These are phyloP conservation scores for Brachystomella parvula DNA, from an alignment of 1,140 invertebrate genomes.

Conservation along the genomic window DNA sequence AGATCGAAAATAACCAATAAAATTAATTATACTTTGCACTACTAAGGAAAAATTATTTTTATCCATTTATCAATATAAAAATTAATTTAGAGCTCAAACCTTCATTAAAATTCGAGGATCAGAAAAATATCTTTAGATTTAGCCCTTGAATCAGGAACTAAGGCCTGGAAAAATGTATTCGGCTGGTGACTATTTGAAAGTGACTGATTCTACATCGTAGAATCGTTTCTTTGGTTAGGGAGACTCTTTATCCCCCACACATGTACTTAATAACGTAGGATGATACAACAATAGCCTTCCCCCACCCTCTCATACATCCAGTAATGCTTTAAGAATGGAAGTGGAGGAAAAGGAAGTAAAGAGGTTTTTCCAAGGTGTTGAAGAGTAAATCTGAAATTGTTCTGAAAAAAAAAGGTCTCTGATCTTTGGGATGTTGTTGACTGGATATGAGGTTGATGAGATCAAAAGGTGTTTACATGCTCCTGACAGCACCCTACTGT, in stretches of 20 bases:
- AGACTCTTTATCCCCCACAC: background rate
- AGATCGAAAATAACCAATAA: too few species aligned
- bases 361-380: background rate
- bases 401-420: background rate
- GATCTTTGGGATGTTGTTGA: background rate
- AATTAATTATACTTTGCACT: too few species aligned
- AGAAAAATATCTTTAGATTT: too few species aligned
- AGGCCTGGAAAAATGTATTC: too few species aligned
- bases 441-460: background rate
- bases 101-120: too few species aligned
- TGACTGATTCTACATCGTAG: too few species aligned
- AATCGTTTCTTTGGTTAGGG: too few species aligned
- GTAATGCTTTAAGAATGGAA: background rate
- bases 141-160: too few species aligned
- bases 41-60: too few species aligned
- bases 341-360: background rate
- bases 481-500: slow-evolving; percentile 11
- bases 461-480: slow-evolving; percentile 17
- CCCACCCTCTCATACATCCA: background rate
- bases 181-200: too few species aligned
- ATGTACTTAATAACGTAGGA: slow-evolving; percentile 3
- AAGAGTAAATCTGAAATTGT: background rate
- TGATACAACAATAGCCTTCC: background rate
- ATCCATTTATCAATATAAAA: too few species aligned
- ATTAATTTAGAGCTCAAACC: too few species aligned